phyloP scores from a whole-genome alignment of 1,140 invertebrate genomes.

The Tribolium madens region DNA sequence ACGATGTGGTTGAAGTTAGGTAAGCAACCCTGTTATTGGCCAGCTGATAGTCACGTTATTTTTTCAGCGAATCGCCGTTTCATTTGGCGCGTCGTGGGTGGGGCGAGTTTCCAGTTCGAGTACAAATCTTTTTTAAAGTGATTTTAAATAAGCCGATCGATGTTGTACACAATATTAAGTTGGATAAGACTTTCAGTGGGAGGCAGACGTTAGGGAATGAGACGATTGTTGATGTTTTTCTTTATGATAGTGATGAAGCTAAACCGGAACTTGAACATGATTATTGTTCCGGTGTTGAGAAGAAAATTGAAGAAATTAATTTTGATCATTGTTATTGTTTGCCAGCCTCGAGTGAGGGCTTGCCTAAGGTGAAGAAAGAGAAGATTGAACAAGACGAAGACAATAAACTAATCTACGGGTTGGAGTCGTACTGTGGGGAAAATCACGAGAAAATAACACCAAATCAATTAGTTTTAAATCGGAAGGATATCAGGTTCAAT shows the following conservation, averaged over 20 bases:
- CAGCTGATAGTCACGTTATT: not conserved
- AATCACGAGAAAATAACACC: not conserved
- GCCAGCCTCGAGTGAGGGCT: conserved; percentile 25
- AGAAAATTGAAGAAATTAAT: conserved; percentile 28
- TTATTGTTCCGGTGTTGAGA: conserved; percentile 53
- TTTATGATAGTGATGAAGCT: conserved; percentile 66
- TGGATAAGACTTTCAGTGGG: conserved; percentile 89
- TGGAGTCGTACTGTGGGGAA: conserved; percentile 46
- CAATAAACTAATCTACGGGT: conserved; percentile 50
- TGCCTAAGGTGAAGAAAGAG: conserved; percentile 13
- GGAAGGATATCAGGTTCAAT: conserved; percentile 22
- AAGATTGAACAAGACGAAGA: conserved; percentile 14
- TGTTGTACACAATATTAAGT: conserved; percentile 83
- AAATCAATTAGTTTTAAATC: conserved; percentile 12
- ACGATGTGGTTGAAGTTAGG: conserved; percentile 85
- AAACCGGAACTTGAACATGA: conserved; percentile 51
- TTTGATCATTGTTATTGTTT: conserved; percentile 55
- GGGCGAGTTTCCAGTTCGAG: conserved; percentile 89
- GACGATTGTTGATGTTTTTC: conserved; percentile 79
- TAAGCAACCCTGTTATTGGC: conserved; percentile 67
- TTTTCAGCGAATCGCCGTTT: conserved; percentile 79
- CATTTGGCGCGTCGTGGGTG: conserved; percentile 86
- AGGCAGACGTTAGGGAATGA: conserved; percentile 86
- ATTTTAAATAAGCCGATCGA: conserved; percentile 82
- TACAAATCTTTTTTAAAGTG: conserved; percentile 85